A percentile compares a stretch with the other conserved stretches of the same genome.
Conservation (phyloP, 2,797 vertebrate species). For the Aulostomus chinensis region DNA sequence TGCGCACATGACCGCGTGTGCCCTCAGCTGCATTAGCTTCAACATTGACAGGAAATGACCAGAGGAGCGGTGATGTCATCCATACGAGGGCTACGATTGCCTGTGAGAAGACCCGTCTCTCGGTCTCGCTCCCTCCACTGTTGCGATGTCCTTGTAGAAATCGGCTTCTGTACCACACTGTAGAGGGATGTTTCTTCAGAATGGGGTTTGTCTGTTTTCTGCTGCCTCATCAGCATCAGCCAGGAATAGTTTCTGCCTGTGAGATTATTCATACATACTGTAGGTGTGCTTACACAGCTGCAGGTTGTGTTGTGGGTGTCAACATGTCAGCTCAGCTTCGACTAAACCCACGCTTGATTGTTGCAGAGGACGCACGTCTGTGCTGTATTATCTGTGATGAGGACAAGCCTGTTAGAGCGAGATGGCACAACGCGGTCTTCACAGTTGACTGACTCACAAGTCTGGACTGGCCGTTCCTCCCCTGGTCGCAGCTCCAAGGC, state of each 20-base stretch:
- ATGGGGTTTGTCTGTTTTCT: background rate
- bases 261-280: background rate
- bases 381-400: background rate
- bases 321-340: slow-evolving; percentile 36
- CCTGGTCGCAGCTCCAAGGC: slow-evolving; percentile 18
- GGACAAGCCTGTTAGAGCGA: background rate
- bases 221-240: slow-evolving; percentile 10
- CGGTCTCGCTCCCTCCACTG: slow-evolving; percentile 5
- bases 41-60: slow-evolving; percentile 40
- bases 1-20: slow-evolving; percentile 26
- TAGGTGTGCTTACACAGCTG: slow-evolving; percentile 31
- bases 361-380: slow-evolving; percentile 18
- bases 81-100: slow-evolving; percentile 24
- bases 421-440: slow-evolving; percentile 8
- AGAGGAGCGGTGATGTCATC: slow-evolving; percentile 34
- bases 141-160: slow-evolving; percentile 35
- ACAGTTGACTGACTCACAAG: slow-evolving; percentile 25
- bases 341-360: background rate
- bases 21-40: slow-evolving; percentile 31
- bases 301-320: slow-evolving; percentile 56
- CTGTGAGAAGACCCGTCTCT: no score
- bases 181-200: background rate
- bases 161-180: background rate
- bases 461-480: slow-evolving; percentile 20
- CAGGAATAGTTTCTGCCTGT: background rate